Base-by-base conservation (phyloP, 2,797 vertebrate genomes). In the Vespertilio murinus region DNA sequence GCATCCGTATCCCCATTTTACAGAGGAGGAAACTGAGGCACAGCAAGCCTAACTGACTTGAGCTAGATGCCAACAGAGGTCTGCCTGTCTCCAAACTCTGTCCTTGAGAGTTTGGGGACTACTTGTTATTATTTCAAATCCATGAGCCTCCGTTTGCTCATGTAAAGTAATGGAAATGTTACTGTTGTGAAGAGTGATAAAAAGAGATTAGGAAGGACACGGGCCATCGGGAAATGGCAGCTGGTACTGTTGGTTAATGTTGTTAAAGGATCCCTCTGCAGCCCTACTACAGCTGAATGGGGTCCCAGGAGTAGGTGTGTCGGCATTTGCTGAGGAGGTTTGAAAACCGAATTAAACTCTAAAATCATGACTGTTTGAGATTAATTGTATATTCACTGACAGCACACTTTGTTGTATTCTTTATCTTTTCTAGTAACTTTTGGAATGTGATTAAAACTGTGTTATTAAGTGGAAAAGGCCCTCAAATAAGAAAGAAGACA, bases 401-500 rank as follows among this genome's bases (percentile, higher is more conserved):
- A 47, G 42, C 56, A 38, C 2, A 17, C 42, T 73, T 54, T 67
- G 12, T 49, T 61, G 11, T 69, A 52, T 4, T 22, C 6, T 61
- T 69, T 49, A 40, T 49, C 35, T 30, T 75, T 77, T 87, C 40
- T 87, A 90, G 64, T 64, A 14, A 92, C 28, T 74, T 65, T 90
- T 88, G 38, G 33, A 94, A 93, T 70, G 8, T 38, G 65, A 93
- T 61, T 59, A 18, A 87, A 87, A 38, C 42, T 61, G 4, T 74
- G 30, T 67, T 52, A 28, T 22, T 94, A 61, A 20, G 7, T 88
- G 8, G 30, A 65, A 78, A 93, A 28, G 49, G 0, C 33, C 56
- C 5, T 47, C 64, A 65, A 80, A 79, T 64, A 64, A 86, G 42
- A 84, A 13, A 86, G 7, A 17, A 78, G 64, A 30, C 69, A 64